phyloP scores from a whole-genome alignment of 2,888 invertebrate species.

The Dermolepida albohirtum region DNA sequence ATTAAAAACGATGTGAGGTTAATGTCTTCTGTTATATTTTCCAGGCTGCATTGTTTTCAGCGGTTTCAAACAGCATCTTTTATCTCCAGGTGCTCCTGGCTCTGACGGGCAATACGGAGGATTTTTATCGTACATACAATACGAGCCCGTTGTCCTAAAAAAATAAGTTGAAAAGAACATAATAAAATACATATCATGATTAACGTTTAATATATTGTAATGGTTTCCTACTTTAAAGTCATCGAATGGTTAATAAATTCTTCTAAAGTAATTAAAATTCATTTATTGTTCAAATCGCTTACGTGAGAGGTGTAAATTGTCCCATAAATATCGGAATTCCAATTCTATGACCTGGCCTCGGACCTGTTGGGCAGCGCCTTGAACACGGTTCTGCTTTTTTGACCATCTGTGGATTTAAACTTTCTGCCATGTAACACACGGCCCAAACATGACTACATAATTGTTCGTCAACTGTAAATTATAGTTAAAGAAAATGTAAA shows the following conservation, averaged over 20 bases:
- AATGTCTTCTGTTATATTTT: constrained; percentile 7
- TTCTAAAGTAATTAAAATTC: background rate
- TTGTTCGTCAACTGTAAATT: constrained; percentile 71
- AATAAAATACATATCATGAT: too few species aligned
- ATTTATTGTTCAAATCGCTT: constrained; percentile 49
- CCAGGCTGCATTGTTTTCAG: constrained; percentile 39
- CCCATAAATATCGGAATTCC: constrained; percentile 75
- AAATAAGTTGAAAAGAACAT: constrained; percentile 37
- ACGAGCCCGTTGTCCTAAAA: constrained; percentile 75
- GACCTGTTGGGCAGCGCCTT: constrained; percentile 77
- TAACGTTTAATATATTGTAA: too few species aligned
- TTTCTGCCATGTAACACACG: constrained; percentile 84
- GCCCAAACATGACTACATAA: constrained; percentile 86
- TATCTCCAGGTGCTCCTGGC: constrained; percentile 70
- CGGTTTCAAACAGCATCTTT: constrained; percentile 72
- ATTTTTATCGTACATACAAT: constrained; percentile 73
- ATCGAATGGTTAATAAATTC: background rate
- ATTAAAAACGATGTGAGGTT: background rate
- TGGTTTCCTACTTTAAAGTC: too few species aligned
- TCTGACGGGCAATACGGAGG: constrained; percentile 79
- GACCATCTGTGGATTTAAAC: constrained; percentile 70
- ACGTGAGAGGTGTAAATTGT: constrained; percentile 79
- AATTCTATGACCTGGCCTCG: constrained; percentile 68
- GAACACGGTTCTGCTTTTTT: constrained; percentile 77
- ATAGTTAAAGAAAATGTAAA: background rate